A percentile compares a stretch with the other conserved stretches of the same genome.
Conservation (phyloP, 2,888 invertebrate genomes). For the Apantesis nais region DNA sequence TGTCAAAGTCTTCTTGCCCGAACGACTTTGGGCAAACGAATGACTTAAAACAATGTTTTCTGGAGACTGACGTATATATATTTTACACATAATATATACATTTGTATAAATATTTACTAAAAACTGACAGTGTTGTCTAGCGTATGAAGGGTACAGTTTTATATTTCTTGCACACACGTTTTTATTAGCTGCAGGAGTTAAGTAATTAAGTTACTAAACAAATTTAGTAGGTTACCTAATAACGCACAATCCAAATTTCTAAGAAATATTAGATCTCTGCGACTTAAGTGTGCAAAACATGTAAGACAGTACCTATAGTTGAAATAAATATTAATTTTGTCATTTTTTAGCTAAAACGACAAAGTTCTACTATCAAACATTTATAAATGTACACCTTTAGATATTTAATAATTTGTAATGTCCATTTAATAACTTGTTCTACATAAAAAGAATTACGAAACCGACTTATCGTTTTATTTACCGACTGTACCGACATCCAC, state of each 20-base stretch:
- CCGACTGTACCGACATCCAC: neutral
- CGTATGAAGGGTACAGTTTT: conserved; percentile 15
- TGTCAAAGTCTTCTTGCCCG: conserved; percentile 75
- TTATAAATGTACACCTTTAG: conserved; percentile 35
- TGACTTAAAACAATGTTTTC: conserved; percentile 59
- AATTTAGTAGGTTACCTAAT: neutral
- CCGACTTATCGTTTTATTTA: conserved; percentile 41
- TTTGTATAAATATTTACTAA: conserved; percentile 42
- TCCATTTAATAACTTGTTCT: conserved; percentile 48
- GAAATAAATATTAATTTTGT: conserved; percentile 64
- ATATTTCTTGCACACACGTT: conserved; percentile 17
- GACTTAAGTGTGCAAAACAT: neutral
- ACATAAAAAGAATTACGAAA: conserved; percentile 46
- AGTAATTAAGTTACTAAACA: neutral
- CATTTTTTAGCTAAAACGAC: conserved; percentile 76
- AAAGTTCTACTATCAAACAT: conserved; percentile 62
- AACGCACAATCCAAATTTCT: neutral
- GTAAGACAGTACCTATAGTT: conserved; percentile 13
- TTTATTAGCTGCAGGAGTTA: neutral
- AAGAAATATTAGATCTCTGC: neutral
- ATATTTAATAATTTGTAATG: conserved; percentile 42
- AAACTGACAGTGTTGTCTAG: conserved; percentile 25
- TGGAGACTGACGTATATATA: conserved; percentile 61
- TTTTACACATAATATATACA: conserved; percentile 35
- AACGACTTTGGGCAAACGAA: conserved; percentile 74